A percentile compares a stretch with the other conserved stretches of the same genome.
Evolutionary conservation across 2,113 vertebrate species (phyloP).

Genomic region (Sisor rabdophorus): DNA sequence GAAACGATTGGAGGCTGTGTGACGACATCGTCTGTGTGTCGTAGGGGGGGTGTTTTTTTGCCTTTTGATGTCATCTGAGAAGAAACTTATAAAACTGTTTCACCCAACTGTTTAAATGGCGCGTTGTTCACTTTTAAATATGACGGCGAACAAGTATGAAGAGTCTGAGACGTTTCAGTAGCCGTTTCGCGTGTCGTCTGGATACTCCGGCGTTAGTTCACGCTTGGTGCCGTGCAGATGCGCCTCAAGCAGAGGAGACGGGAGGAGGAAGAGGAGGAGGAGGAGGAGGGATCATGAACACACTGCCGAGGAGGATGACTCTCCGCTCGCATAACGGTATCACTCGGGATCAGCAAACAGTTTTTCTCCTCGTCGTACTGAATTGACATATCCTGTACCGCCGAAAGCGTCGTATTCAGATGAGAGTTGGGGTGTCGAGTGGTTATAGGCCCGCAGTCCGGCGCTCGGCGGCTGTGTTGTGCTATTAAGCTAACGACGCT

Average conservation of each 20-base stretch:
- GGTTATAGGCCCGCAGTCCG: constrained; percentile 64
- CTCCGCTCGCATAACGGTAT: constrained; percentile 63
- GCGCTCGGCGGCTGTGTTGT: constrained; percentile 50
- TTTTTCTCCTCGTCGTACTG: constrained; percentile 1
- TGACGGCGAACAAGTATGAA: not conserved
- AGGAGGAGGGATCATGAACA: constrained; percentile 16
- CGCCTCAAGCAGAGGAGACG: constrained; percentile 58
- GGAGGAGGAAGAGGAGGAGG: constrained; percentile 22
- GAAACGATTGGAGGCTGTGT: constrained; percentile 47
- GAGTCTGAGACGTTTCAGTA: not conserved
- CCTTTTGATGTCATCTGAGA: constrained; percentile 62
- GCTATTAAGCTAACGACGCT: constrained; percentile 50
- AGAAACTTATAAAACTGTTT: constrained; percentile 38
- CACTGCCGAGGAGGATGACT: constrained; percentile 57
- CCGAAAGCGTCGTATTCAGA: constrained; percentile 47
- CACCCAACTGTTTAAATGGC: not conserved
- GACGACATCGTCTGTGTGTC: constrained; percentile 44
- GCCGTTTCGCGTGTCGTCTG: not conserved
- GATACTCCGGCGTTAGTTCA: constrained; percentile 42
- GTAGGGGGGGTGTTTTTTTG: constrained; percentile 43
- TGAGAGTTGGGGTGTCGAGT: constrained; percentile 56
- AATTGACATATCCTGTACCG: not conserved
- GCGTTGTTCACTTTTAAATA: not conserved
- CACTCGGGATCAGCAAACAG: constrained; percentile 27
- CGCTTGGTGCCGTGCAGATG: constrained; percentile 61